Evolutionary conservation across 2,888 invertebrate genomes (phyloP).

Genomic region (Linnaemya vulpina): DNA sequence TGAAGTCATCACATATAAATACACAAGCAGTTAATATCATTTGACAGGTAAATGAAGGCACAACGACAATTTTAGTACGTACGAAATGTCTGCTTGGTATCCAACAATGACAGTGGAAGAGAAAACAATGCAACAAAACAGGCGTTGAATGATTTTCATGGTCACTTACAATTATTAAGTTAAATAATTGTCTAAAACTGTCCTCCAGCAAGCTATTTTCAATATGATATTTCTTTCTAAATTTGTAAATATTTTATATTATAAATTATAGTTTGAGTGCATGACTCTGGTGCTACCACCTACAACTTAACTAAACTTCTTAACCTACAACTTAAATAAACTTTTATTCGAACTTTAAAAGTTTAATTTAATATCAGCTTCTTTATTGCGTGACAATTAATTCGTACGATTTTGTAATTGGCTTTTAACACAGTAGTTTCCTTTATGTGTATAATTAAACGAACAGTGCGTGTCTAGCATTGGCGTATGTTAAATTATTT

Average conservation of each 20-base stretch:
- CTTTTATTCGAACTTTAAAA: not conserved
- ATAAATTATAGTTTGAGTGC: too few species aligned
- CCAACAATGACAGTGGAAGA: not conserved
- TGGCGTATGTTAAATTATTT: slow-evolving; percentile 10
- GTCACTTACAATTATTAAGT: too few species aligned
- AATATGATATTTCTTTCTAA: too few species aligned
- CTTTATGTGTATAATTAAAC: slow-evolving; percentile 16
- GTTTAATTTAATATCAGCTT: not conserved
- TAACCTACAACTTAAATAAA: not conserved
- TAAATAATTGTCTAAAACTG: too few species aligned
- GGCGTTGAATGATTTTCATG: not conserved
- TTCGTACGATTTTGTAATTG: not conserved
- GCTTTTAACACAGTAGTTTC: not conserved
- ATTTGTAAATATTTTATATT: too few species aligned
- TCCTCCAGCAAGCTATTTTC: too few species aligned
- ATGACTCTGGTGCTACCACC: too few species aligned
- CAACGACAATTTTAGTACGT: not conserved
- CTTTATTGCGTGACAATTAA: slow-evolving; percentile 10
- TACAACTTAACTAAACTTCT: too few species aligned
- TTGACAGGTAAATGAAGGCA: not conserved
- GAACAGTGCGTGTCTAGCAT: slow-evolving; percentile 28
- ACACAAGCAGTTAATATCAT: slow-evolving; percentile 5
- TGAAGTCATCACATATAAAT: not conserved
- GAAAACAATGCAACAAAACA: not conserved
- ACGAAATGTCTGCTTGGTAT: not conserved